Conservation (phyloP, 64 coral and sea anemone genomes). For the Montipora sp. region DNA sequence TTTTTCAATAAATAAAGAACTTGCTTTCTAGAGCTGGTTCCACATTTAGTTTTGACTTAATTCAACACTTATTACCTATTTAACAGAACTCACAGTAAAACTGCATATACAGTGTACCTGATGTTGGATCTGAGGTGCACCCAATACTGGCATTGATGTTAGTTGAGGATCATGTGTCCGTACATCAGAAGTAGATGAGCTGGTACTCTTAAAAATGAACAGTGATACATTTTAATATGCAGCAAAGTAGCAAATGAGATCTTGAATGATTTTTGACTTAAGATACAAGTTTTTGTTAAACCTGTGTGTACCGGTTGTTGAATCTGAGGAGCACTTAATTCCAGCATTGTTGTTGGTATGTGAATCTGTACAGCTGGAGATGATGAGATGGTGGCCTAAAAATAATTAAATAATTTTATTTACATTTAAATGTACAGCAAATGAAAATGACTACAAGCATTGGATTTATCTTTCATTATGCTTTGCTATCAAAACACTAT, state of each 20-base stretch:
- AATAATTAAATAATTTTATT: conserved; percentile 12
- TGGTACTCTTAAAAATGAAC: not conserved
- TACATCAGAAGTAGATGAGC: not conserved
- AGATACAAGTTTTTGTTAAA: not conserved
- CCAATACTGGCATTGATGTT: not conserved
- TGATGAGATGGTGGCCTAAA: conserved; percentile 10
- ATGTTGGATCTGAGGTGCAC: not conserved
- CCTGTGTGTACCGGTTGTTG: conserved; percentile 1
- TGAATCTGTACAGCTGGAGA: not conserved
- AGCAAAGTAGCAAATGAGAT: not conserved
- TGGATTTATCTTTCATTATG: not conserved
- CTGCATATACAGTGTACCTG: not conserved
- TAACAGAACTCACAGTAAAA: not conserved
- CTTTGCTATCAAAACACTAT: not conserved
- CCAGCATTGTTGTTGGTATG: not conserved
- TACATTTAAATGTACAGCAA: not conserved
- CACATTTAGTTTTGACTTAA: too few relatives aligned
- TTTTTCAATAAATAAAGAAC: too few relatives aligned
- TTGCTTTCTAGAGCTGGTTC: too few relatives aligned
- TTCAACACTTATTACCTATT: not conserved
- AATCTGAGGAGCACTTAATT: conserved; percentile 4
- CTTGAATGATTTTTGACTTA: not conserved
- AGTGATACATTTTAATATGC: not conserved
- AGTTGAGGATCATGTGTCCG: not conserved
- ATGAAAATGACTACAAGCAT: not conserved